Evolutionary conservation across 2,113 vertebrate genomes (phyloP).

Genomic region (Salvator merianae): DNA sequence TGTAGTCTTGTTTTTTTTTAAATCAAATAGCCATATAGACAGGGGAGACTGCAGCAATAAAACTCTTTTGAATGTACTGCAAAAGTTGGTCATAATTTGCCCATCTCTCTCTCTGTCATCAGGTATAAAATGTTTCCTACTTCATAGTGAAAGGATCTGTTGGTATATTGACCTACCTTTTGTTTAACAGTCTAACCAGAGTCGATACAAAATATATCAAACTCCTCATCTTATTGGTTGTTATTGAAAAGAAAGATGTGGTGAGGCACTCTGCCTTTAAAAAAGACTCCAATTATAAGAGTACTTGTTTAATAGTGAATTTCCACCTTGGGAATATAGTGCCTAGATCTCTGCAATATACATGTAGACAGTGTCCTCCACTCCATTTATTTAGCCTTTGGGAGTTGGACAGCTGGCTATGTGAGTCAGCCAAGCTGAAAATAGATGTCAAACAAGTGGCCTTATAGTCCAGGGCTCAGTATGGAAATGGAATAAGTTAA

Average conservation of each 20-base stretch:
- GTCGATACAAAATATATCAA: no score
- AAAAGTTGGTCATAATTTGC: neutral
- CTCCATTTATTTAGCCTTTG: no score
- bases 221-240: neutral
- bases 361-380: no score
- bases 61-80: neutral
- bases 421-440: no score
- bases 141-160: neutral
- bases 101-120: neutral
- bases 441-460: no score
- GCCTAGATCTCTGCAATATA: no score
- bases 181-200: neutral
- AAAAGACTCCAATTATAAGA: neutral
- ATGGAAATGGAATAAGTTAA: no score
- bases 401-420: no score
- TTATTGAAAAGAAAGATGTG: neutral
- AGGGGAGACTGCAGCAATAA: neutral
- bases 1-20: neutral
- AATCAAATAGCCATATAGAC: neutral
- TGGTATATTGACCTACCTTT: neutral
- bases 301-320: neutral
- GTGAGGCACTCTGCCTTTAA: neutral
- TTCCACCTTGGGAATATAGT: neutral
- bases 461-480: no score
- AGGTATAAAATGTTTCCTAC: neutral